phyloP scores from a whole-genome alignment of 2,888 invertebrate genomes.

The Drosophila subsilvestris region DNA sequence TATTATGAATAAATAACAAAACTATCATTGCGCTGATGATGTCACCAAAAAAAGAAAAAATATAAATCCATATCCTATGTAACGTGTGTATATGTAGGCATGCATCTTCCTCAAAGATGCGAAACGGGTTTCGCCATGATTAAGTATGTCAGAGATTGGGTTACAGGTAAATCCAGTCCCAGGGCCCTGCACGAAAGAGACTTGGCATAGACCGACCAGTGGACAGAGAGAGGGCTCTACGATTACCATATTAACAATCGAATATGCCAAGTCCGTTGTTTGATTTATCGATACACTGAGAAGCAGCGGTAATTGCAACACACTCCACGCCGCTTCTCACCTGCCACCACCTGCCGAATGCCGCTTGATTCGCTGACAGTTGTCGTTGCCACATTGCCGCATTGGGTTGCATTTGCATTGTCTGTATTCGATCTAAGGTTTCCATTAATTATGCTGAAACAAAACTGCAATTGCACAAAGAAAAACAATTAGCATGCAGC shows the following conservation, averaged over 20 bases:
- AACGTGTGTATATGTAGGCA: not conserved
- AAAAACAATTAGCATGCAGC: conserved; percentile 35
- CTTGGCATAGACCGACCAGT: not conserved
- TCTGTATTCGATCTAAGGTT: conserved; percentile 21
- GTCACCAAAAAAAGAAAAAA: not conserved
- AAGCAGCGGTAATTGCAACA: not conserved
- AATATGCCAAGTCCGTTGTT: not conserved
- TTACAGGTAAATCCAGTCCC: conserved; percentile 5
- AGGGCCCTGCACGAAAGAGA: not conserved
- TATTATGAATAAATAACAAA: not conserved
- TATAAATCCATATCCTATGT: not conserved
- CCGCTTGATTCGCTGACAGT: conserved; percentile 6
- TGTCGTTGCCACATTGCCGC: conserved; percentile 21
- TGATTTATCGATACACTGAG: conserved; percentile 11
- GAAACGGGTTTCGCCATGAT: conserved; percentile 6
- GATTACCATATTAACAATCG: not conserved
- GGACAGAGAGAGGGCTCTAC: not conserved
- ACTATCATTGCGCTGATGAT: not conserved
- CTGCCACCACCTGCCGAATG: not conserved
- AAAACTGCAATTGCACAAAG: conserved; percentile 29
- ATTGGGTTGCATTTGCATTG: conserved; percentile 1
- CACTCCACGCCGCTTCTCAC: not conserved
- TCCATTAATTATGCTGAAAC: conserved; percentile 55
- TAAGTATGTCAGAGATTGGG: not conserved
- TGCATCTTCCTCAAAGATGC: conserved; percentile 7